Base-by-base conservation (phyloP, 1,140 invertebrate genomes). In the Achatina immaculata region DNA sequence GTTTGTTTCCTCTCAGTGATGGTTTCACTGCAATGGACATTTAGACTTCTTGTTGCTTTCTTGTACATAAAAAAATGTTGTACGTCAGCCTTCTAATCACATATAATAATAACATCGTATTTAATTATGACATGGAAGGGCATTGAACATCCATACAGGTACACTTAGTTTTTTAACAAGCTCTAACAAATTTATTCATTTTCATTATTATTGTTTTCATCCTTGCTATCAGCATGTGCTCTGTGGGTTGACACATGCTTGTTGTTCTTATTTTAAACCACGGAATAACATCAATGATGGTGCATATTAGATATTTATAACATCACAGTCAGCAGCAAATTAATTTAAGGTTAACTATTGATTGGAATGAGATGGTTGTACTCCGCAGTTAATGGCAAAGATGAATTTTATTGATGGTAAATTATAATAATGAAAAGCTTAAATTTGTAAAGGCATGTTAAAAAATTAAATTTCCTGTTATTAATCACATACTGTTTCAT, bases 381-480 rank as follows among this genome's bases (percentile, higher is more conserved):
- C 31, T 28, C 58, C 31, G 28, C 58, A 62, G 58, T 62, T 31
- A 62, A 62, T 62, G 31, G 1, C 58, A 34, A 16, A 28, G 58
- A 31, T 62, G 28, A 28, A 62, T 62, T 62, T 62, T 31, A 62
- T 62, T 62, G 58, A 28, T 62, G 58, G 58, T 62, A 62, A 62
- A 31, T 31, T 31, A 62, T 19, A 28, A 21, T 6, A 62, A 62
- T 62, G 31, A 62, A 7, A 16, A 62, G 16, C 31, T 11, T 62
- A 28, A 31, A 62, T 62, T 31, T 21, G 31, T 62, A 28, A 62
- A 62, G 45, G 19, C 28, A 14, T 62, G 58, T 31, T 31, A 2
- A 21, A 62, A 62, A 62, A 55, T 9, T 62, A 62, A 62, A n/a
- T n/a, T n/a, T n/a, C n/a, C n/a, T n/a, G n/a, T 55, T 31, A 31